These are phyloP conservation scores for Peribatodes rhomboidaria DNA, from an alignment of 2,888 invertebrate species.

Conservation along the genomic window DNA sequence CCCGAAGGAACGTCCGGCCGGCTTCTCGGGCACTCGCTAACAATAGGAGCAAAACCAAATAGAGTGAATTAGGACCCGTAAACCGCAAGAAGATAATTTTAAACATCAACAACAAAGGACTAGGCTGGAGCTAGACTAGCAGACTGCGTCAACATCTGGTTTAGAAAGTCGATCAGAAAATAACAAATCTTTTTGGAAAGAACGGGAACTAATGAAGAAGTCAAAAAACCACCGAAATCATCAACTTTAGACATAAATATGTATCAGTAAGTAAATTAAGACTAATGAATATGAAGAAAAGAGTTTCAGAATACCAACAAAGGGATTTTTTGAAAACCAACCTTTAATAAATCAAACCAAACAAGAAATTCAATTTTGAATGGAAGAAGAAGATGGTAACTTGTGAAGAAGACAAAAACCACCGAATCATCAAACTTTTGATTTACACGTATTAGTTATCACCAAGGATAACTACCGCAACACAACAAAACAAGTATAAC, in stretches of 20 bases:
- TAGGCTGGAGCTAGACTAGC: background rate
- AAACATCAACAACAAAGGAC: background rate
- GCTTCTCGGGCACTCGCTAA: background rate
- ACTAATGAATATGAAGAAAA: too few relatives aligned
- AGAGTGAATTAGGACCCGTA: background rate
- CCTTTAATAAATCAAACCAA: too few relatives aligned
- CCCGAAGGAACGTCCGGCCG: constrained; percentile 53
- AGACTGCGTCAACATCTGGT: background rate
- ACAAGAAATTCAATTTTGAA: too few relatives aligned
- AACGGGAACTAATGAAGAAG: constrained; percentile 1
- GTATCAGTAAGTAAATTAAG: too few relatives aligned
- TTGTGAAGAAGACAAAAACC: too few relatives aligned
- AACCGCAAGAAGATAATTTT: background rate
- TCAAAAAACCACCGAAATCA: constrained; percentile 1
- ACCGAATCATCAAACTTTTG: too few relatives aligned
- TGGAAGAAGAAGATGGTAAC: too few relatives aligned
- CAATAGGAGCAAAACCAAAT: background rate
- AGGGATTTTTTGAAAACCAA: too few relatives aligned
- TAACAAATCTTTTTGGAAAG: background rate
- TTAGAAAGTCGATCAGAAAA: background rate
- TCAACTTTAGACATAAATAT: background rate
- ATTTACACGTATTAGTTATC: too few relatives aligned
- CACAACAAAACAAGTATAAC: too few relatives aligned
- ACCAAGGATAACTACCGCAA: too few relatives aligned
- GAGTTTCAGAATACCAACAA: too few relatives aligned